phyloP scores from a whole-genome alignment of 2,113 vertebrate genomes.

The Thunnus maccoyii region DNA sequence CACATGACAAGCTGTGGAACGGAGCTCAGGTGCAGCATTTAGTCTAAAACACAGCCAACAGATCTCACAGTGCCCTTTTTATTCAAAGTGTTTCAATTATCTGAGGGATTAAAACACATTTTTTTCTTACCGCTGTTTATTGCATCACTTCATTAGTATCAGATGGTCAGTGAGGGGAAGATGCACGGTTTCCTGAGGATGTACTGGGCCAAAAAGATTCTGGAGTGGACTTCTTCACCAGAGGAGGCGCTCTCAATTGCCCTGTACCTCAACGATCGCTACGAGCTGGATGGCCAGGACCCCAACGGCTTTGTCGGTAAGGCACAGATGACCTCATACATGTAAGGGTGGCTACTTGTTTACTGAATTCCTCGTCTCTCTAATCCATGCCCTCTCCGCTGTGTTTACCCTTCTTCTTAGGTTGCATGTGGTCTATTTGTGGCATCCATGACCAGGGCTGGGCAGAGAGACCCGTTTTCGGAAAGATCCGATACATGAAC shows the following conservation, averaged over 20 bases:
- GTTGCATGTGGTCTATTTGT: constrained; percentile 94
- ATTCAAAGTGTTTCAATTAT: background rate
- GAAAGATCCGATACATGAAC: constrained; percentile 95
- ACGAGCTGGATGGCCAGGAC: constrained; percentile 88
- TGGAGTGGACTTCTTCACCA: constrained; percentile 91
- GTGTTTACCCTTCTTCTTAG: constrained; percentile 64
- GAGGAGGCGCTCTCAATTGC: constrained; percentile 89
- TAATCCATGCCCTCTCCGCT: background rate
- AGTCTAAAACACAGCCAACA: background rate
- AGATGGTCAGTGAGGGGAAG: constrained; percentile 90
- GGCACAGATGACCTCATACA: background rate
- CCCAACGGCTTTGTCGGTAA: constrained; percentile 89
- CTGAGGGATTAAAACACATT: background rate
- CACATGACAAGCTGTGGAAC: constrained; percentile 90
- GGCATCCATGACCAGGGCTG: constrained; percentile 93
- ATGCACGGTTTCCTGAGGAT: constrained; percentile 93
- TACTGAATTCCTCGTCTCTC: background rate
- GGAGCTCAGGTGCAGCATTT: constrained; percentile 86
- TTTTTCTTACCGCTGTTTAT: constrained; percentile 1
- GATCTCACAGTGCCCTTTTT: background rate
- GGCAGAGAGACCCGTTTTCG: constrained; percentile 88
- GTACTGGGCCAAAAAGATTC: constrained; percentile 97
- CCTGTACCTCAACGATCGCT: constrained; percentile 90
- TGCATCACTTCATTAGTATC: constrained; percentile 74
- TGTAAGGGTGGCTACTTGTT: background rate